phyloP scores from a whole-genome alignment of 2,113 vertebrate species.

The Jacana jacana region DNA sequence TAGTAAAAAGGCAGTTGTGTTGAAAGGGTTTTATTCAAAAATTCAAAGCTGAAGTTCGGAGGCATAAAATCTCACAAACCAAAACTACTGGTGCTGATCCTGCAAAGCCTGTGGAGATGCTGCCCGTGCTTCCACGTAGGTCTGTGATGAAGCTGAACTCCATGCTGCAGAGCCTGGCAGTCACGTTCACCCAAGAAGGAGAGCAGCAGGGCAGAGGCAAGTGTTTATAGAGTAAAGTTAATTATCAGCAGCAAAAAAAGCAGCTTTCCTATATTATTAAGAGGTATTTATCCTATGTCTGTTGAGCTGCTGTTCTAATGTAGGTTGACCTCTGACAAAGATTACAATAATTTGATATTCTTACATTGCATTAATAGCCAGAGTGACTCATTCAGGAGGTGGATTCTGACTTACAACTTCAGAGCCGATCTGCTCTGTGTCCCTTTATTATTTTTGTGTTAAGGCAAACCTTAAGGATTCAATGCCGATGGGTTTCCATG shows the following conservation, averaged over 20 bases:
- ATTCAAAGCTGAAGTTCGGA: not conserved
- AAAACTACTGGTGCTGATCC: not conserved
- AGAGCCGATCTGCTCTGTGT: not conserved
- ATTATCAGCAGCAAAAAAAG: not conserved
- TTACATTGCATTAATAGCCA: not conserved
- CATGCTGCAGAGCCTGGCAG: fast-evolving
- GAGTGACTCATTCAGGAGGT: not conserved
- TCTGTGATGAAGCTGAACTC: not conserved
- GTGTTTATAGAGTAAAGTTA: not conserved
- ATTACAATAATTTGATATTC: slow-evolving; percentile 36
- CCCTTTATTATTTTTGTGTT: not conserved
- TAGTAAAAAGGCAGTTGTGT: not conserved
- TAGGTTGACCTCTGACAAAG: slow-evolving; percentile 32
- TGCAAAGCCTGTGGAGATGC: not conserved
- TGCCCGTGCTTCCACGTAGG: not conserved
- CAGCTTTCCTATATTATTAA: slow-evolving; percentile 1
- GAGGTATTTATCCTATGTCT: slow-evolving; percentile 14
- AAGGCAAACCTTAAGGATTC: not conserved
- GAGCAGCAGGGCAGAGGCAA: not conserved
- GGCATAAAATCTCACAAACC: not conserved
- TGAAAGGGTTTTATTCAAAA: not conserved
- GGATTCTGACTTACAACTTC: not conserved
- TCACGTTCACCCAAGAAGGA: not conserved
- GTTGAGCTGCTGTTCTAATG: slow-evolving; percentile 13
- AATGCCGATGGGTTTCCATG: not conserved